These are phyloP conservation scores for Parnassius glacialis DNA, from an alignment of 2,888 invertebrate species.

Conservation along the genomic window DNA sequence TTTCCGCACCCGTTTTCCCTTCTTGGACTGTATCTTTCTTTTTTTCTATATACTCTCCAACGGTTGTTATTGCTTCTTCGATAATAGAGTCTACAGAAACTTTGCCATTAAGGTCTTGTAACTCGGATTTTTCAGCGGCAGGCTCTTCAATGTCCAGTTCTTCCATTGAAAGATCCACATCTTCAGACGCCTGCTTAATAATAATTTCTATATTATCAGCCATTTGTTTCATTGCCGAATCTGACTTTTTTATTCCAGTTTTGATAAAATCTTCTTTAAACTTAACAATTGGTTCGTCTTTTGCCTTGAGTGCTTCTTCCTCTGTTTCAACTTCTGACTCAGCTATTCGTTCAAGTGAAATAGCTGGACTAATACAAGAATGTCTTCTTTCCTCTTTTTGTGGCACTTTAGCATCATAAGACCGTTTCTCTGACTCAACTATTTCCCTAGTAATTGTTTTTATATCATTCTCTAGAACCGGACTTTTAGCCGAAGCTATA, in stretches of 20 bases:
- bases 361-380: slow-evolving; percentile 74
- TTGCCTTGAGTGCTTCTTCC: slow-evolving; percentile 53
- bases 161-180: slow-evolving; percentile 66
- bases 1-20: slow-evolving; percentile 48
- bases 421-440: slow-evolving; percentile 65
- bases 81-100: slow-evolving; percentile 75
- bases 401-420: slow-evolving; percentile 73
- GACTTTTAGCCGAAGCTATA: slow-evolving; percentile 62
- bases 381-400: slow-evolving; percentile 71
- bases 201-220: slow-evolving; percentile 77
- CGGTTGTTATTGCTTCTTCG: slow-evolving; percentile 70
- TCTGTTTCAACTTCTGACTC: slow-evolving; percentile 73
- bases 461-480: slow-evolving; percentile 63
- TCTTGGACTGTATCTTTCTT: slow-evolving; percentile 49
- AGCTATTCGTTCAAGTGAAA: slow-evolving; percentile 71
- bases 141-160: slow-evolving; percentile 50
- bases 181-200: slow-evolving; percentile 76
- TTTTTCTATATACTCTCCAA: slow-evolving; percentile 62
- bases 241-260: slow-evolving; percentile 67
- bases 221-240: slow-evolving; percentile 77
- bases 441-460: slow-evolving; percentile 63
- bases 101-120: slow-evolving; percentile 55
- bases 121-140: slow-evolving; percentile 40
- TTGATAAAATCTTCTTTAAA: slow-evolving; percentile 39
- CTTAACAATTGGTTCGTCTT: slow-evolving; percentile 5